Base-by-base conservation (phyloP, 2,113 vertebrate genomes). In the Rhinolophus ferrumequinum region DNA sequence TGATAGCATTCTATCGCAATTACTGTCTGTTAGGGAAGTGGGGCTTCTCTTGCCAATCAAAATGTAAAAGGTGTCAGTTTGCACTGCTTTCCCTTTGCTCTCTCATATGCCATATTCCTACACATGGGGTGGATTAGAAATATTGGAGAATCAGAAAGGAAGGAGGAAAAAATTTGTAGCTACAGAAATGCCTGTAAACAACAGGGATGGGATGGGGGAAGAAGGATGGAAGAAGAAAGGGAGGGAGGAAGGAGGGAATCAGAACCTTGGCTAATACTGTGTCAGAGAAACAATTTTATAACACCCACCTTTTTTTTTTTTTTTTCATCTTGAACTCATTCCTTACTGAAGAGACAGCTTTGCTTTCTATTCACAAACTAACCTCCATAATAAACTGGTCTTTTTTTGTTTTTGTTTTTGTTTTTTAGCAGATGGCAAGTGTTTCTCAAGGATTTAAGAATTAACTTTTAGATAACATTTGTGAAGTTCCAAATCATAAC, bases 401-500 rank as follows among this genome's bases (percentile, higher is more conserved):
- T n/a, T 94, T 97, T 14, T 54, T 54, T 12, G 2, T 52, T 12
- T 52, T 52, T 3, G 2, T 52, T 12, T 52, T 52, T 15, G 11
- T 15, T 52, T 94, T 85, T 94, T 88, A 75, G 69, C 21, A 96
- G 24, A 86, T 7, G 85, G 26, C 8, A 92, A 82, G 50, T 90
- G 76, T 76, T 97, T 98, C 97, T 95, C 98, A 98, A 87, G 77
- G 98, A 97, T 97, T 95, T 66, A 97, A 98, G 92, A 96, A 95
- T 87, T 95, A 97, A 94, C 91, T 96, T 98, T 97, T 96, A 95
- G 87, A 97, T 97, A 91, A 95, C 79, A 90, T 97, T 87, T 97
- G 86, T 89, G 95, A 98, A 97, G 66, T 97, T 97, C 95, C 90
- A 97, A 98, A 75, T 93, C 83, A 97, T 98, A 98, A 98, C 97